Evolutionary conservation across 2,888 invertebrate species (phyloP).

Genomic region (Merodon equestris): DNA sequence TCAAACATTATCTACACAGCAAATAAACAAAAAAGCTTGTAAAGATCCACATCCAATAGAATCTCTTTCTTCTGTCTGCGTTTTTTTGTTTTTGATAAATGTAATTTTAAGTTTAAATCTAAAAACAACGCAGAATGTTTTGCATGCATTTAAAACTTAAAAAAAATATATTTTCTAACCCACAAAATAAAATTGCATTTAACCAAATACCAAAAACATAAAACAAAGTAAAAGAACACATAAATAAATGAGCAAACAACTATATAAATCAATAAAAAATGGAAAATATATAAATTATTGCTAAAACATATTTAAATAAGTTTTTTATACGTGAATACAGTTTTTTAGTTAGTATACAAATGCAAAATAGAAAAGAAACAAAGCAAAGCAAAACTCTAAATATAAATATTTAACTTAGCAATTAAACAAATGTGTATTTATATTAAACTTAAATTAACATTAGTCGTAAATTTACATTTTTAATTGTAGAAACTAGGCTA

Average conservation of each 20-base stretch:
- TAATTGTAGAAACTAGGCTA: background rate
- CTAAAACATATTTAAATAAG: conserved; percentile 56
- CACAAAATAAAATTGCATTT: conserved; percentile 56
- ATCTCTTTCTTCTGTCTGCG: conserved; percentile 23
- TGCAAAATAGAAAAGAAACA: no score
- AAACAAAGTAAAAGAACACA: conserved; percentile 30
- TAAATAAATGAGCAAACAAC: conserved; percentile 17
- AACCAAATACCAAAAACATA: conserved; percentile 51
- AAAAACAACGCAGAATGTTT: no score
- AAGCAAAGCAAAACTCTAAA: conserved; percentile 29
- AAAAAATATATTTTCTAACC: conserved; percentile 21
- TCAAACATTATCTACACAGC: conserved; percentile 17
- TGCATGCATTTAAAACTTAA: conserved; percentile 63
- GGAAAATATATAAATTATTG: conserved; percentile 29
- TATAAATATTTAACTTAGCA: conserved; percentile 34
- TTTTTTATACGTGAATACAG: conserved; percentile 70
- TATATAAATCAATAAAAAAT: conserved; percentile 22
- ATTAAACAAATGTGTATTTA: conserved; percentile 33
- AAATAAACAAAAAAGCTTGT: conserved; percentile 13
- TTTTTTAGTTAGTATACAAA: conserved; percentile 69
- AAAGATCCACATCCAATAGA: conserved; percentile 2
- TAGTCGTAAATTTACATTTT: conserved; percentile 5
- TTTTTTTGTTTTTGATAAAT: conserved; percentile 7
- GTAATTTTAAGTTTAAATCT: no score
- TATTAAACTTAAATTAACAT: conserved; percentile 13